phyloP scores from a whole-genome alignment of 1,140 invertebrate genomes.

The Protaetia brevitarsis region DNA sequence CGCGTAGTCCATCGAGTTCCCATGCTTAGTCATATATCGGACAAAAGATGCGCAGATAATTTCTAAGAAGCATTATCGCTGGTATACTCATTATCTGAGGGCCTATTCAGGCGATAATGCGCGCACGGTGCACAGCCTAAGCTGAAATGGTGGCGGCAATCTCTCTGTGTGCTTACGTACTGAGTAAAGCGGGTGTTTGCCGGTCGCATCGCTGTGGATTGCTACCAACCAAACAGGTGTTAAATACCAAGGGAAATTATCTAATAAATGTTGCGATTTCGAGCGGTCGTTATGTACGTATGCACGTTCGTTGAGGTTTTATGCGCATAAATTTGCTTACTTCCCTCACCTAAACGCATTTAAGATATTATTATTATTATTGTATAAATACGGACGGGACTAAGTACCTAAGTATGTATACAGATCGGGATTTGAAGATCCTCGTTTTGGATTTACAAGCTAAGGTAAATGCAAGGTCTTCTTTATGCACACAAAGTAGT shows the following conservation, averaged over 20 bases:
- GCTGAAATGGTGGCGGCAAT: too few relatives aligned
- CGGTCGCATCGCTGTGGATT: neutral
- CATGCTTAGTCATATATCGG: slow-evolving; percentile 15
- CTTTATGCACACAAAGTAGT: neutral
- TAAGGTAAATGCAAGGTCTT: neutral
- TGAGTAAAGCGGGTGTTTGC: too few relatives aligned
- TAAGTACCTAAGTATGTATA: neutral
- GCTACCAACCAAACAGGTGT: neutral
- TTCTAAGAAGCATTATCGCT: slow-evolving; percentile 11
- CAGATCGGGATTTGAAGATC: neutral
- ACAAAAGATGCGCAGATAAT: slow-evolving; percentile 10
- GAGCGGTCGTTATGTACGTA: neutral
- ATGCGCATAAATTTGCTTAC: neutral
- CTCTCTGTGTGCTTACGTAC: too few relatives aligned
- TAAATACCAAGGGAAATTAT: slow-evolving; percentile 7
- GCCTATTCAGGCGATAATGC: slow-evolving; percentile 4
- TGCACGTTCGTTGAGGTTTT: neutral
- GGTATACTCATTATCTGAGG: neutral
- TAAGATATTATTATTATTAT: slow-evolving; percentile 1
- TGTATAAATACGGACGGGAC: neutral
- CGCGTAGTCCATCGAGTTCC: neutral
- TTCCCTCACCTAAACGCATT: neutral
- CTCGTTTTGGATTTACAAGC: neutral
- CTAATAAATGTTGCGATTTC: slow-evolving; percentile 10
- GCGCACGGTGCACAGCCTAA: neutral